A percentile compares a stretch with the other conserved stretches of the same genome.
Evolutionary conservation across 1,140 invertebrate genomes (phyloP).

Genomic region (Sarcophaga bullata): DNA sequence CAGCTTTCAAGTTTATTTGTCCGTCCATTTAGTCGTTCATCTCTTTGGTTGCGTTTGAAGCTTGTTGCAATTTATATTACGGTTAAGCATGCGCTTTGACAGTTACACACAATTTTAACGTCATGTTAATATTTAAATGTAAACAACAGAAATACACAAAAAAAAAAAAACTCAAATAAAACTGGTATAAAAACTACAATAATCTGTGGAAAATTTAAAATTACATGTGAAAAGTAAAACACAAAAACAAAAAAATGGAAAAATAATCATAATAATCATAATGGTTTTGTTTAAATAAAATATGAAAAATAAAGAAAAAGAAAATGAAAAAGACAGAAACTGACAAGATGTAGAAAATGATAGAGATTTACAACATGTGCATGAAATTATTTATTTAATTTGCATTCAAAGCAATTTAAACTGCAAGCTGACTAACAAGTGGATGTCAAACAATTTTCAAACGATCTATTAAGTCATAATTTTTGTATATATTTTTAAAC

Average conservation of each 20-base stretch:
- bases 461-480: neutral
- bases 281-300: neutral
- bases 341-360: neutral
- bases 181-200: neutral
- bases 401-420: constrained; percentile 7
- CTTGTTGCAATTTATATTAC: constrained; percentile 26
- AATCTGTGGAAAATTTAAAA: constrained; percentile 33
- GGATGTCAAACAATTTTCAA: neutral
- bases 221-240: constrained; percentile 16
- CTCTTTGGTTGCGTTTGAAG: neutral
- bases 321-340: neutral
- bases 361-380: constrained; percentile 6
- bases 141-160: neutral
- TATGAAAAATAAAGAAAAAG: neutral
- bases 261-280: neutral
- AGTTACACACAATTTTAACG: constrained; percentile 39
- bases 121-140: constrained; percentile 29
- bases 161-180: neutral
- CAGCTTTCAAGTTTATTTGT: neutral
- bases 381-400: constrained; percentile 14
- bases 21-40: neutral
- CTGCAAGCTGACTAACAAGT: neutral
- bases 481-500: neutral
- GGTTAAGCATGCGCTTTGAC: constrained; percentile 40
- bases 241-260: neutral